Evolutionary conservation across 2,797 vertebrate genomes (phyloP).

Genomic region (Poecilia velifera): DNA sequence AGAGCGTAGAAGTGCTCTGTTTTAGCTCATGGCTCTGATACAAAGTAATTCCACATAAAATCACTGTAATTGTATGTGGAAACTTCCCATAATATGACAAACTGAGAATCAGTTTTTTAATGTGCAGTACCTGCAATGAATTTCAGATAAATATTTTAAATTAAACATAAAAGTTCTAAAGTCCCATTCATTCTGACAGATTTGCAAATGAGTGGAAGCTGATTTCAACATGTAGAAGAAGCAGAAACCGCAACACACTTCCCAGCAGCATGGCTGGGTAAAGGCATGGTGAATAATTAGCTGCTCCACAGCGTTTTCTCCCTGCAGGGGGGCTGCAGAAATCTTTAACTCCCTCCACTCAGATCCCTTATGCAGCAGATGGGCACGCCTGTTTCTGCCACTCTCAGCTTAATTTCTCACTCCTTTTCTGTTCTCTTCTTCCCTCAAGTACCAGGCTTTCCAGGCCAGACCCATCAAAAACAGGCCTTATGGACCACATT

Average conservation of each 20-base stretch:
- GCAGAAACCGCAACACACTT: conserved; percentile 4
- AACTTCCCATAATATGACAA: background rate
- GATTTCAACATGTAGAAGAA: conserved; percentile 2
- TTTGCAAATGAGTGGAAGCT: background rate
- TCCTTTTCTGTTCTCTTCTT: background rate
- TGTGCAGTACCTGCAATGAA: background rate
- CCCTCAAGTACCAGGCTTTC: background rate
- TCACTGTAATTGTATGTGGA: background rate
- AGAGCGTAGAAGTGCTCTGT: background rate
- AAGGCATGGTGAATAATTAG: conserved; percentile 42
- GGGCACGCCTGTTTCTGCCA: conserved; percentile 17
- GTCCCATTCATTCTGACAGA: background rate
- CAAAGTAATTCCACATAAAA: background rate
- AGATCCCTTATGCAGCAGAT: conserved; percentile 35
- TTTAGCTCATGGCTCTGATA: background rate
- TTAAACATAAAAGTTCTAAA: background rate
- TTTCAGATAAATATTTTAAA: background rate
- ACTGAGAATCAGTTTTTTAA: background rate
- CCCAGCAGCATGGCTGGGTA: conserved; percentile 1
- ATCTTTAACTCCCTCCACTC: conserved; percentile 28
- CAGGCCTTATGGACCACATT: background rate
- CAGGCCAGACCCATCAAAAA: background rate
- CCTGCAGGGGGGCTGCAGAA: conserved; percentile 28
- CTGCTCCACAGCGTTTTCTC: conserved; percentile 28
- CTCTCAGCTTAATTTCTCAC: conserved; percentile 22